Evolutionary conservation across 2,888 invertebrate genomes (phyloP).

Genomic region (Parnassius glacialis): DNA sequence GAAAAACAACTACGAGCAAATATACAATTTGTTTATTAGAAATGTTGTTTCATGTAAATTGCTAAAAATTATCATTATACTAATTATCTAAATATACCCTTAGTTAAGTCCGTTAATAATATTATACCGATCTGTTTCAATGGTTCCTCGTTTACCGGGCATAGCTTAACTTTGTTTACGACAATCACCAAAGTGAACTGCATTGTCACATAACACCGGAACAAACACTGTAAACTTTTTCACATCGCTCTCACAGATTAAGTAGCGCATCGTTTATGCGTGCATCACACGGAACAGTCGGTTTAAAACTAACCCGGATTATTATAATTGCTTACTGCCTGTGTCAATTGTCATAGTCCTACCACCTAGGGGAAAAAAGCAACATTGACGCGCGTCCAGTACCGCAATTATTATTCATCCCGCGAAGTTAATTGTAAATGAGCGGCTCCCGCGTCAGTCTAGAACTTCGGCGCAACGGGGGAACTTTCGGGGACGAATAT

Average conservation of each 20-base stretch:
- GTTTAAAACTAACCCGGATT: constrained; percentile 72
- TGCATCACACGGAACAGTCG: constrained; percentile 57
- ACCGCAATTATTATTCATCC: constrained; percentile 63
- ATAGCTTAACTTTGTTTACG: constrained; percentile 72
- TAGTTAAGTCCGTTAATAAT: background rate
- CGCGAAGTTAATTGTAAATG: constrained; percentile 74
- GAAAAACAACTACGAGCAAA: too few relatives aligned
- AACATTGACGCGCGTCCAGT: constrained; percentile 61
- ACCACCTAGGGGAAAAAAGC: constrained; percentile 56
- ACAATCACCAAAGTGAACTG: constrained; percentile 77
- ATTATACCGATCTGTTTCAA: constrained; percentile 63
- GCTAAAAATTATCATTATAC: background rate
- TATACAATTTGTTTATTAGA: too few relatives aligned
- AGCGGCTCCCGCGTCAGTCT: constrained; percentile 76
- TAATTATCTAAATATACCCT: background rate
- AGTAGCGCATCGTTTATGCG: constrained; percentile 9
- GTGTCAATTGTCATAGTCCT: constrained; percentile 62
- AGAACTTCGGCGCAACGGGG: constrained; percentile 64
- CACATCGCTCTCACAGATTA: constrained; percentile 58
- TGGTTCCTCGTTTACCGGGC: constrained; percentile 64
- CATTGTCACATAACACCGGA: constrained; percentile 61
- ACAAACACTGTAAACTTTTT: constrained; percentile 55
- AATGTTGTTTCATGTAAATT: background rate
- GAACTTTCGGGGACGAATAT: constrained; percentile 74
- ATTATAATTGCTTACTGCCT: constrained; percentile 65